phyloP scores from a whole-genome alignment of 2,113 vertebrate genomes.

The Antennarius striatus region DNA sequence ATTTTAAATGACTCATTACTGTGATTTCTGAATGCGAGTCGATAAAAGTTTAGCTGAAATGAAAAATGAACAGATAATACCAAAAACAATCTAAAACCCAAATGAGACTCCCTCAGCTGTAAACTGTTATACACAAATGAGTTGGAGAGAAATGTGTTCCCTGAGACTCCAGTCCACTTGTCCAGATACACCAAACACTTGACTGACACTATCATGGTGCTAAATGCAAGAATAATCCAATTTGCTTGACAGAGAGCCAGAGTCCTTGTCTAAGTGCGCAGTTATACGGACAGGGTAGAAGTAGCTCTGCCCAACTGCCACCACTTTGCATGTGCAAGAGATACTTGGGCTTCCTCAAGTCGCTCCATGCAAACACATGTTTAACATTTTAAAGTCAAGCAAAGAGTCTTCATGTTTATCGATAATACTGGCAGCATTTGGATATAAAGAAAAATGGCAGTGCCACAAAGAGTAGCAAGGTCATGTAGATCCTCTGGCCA shows the following conservation, averaged over 20 bases:
- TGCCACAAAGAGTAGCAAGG: constrained; percentile 72
- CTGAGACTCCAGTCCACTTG: constrained; percentile 33
- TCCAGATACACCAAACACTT: constrained; percentile 56
- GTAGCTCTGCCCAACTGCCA: constrained; percentile 54
- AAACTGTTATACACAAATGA: not conserved
- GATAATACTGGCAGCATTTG: constrained; percentile 2
- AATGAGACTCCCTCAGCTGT: not conserved
- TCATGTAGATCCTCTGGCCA: constrained; percentile 74
- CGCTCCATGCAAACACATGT: constrained; percentile 46
- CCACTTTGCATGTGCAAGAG: constrained; percentile 76
- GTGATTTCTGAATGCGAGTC: not conserved
- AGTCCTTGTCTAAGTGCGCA: constrained; percentile 57
- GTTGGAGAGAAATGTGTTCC: not conserved
- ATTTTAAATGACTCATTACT: not conserved
- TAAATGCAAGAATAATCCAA: constrained; percentile 72
- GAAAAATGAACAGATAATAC: not conserved
- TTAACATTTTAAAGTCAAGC: not conserved
- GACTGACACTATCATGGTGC: constrained; percentile 61
- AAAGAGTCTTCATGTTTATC: constrained; percentile 36
- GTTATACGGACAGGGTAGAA: constrained; percentile 50
- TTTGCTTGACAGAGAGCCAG: constrained; percentile 72
- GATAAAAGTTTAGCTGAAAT: not conserved
- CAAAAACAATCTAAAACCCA: too few relatives aligned
- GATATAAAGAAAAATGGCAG: constrained; percentile 29
- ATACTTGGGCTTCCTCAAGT: constrained; percentile 69